These are phyloP conservation scores for Reticulitermes speratus DNA, from an alignment of 1,140 invertebrate species.

Conservation along the genomic window DNA sequence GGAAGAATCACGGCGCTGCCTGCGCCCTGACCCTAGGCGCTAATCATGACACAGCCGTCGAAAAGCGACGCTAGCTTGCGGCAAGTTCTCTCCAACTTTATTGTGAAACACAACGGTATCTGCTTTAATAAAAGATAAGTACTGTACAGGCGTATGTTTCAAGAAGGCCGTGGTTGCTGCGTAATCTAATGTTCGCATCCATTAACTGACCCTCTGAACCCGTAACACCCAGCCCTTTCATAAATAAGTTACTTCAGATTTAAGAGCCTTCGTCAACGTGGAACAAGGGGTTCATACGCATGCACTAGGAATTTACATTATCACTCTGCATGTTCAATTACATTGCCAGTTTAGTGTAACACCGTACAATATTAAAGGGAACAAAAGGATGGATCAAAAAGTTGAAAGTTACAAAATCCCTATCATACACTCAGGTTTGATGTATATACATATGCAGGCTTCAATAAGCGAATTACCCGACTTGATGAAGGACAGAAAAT, in stretches of 20 bases:
- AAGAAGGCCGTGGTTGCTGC: neutral
- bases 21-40: neutral
- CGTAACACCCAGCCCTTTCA: neutral
- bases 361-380: neutral
- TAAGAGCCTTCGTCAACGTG: neutral
- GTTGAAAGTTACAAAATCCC: neutral
- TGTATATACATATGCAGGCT: neutral
- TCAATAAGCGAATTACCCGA: neutral
- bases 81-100: neutral
- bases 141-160: neutral
- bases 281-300: neutral
- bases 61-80: neutral
- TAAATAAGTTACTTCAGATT: conserved; percentile 20
- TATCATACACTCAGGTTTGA: neutral
- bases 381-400: neutral
- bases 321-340: neutral
- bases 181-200: conserved; percentile 14
- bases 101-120: neutral
- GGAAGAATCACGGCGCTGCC: neutral
- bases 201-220: neutral
- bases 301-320: neutral
- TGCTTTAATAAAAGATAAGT: conserved; percentile 6
- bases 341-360: neutral
- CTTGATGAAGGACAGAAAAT: neutral
- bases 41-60: neutral